Evolutionary conservation across 1,140 invertebrate species (phyloP).

Genomic region (Sarcophaga peregrina): DNA sequence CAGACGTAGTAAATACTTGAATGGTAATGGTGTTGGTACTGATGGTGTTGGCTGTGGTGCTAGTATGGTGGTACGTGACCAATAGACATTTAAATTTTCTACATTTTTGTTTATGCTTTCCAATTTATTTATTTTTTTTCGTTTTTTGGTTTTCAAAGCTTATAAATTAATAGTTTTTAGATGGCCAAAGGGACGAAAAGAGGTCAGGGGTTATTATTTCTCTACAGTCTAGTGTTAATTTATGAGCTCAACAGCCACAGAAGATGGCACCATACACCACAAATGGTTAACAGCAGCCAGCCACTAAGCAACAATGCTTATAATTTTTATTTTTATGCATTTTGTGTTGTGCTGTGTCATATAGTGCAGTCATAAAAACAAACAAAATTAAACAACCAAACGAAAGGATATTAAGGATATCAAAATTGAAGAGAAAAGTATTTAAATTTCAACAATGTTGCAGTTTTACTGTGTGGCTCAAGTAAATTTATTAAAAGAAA

Average conservation of each 20-base stretch:
- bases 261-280: background rate
- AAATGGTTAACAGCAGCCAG: no score
- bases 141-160: background rate
- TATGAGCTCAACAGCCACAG: slow-evolving; percentile 6
- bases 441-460: no score
- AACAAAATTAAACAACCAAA: background rate
- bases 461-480: no score
- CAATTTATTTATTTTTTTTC: background rate
- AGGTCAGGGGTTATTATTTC: background rate
- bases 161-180: background rate
- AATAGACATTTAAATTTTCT: background rate
- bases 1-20: background rate
- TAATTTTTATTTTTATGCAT: slow-evolving; percentile 27
- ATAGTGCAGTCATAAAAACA: background rate
- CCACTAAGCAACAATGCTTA: background rate
- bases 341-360: background rate
- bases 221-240: slow-evolving; percentile 22
- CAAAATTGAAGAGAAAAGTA: no score
- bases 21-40: background rate
- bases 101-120: background rate
- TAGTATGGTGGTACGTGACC: background rate
- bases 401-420: background rate
- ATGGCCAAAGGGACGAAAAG: background rate
- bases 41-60: background rate
- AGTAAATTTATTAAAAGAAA: no score